phyloP scores from a whole-genome alignment of 2,888 invertebrate species.

The Nycteola revayana region DNA sequence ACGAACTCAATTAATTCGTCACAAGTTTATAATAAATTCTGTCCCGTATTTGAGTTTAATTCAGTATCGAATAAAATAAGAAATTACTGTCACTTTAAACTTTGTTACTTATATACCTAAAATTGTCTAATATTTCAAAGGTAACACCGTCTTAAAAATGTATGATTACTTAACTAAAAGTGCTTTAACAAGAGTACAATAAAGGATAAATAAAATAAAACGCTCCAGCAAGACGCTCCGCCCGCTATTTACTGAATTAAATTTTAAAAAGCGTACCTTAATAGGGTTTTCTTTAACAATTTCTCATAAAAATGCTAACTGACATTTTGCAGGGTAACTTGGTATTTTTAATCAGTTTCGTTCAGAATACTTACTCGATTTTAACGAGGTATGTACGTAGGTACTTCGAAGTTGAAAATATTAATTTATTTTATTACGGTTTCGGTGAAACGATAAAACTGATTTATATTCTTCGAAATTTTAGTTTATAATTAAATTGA shows the following conservation, averaged over 20 bases:
- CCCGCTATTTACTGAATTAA: slow-evolving; percentile 22
- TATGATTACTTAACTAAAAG: slow-evolving; percentile 4
- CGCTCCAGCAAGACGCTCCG: slow-evolving; percentile 2
- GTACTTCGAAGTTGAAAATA: slow-evolving; percentile 4
- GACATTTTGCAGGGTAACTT: slow-evolving; percentile 28
- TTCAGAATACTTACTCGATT: slow-evolving; percentile 27
- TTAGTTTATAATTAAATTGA: too few species aligned
- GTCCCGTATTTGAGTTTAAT: too few species aligned
- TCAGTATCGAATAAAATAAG: too few species aligned
- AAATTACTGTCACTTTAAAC: too few species aligned
- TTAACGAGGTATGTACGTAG: slow-evolving; percentile 13
- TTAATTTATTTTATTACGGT: slow-evolving; percentile 2
- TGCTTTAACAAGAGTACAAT: slow-evolving; percentile 1
- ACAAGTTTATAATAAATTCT: too few species aligned
- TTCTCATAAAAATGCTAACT: slow-evolving; percentile 28
- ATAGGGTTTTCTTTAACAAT: slow-evolving; percentile 34
- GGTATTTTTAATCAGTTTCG: slow-evolving; percentile 34
- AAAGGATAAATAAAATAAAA: slow-evolving; percentile 8
- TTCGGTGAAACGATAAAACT: too few species aligned
- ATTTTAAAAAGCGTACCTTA: slow-evolving; percentile 25
- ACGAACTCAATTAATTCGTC: too few species aligned
- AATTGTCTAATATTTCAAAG: too few species aligned
- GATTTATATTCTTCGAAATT: too few species aligned
- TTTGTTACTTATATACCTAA: too few species aligned
- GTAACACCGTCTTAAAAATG: too few species aligned